Conservation (phyloP, 1,140 invertebrate genomes). For the Oryctes rhinoceros region DNA sequence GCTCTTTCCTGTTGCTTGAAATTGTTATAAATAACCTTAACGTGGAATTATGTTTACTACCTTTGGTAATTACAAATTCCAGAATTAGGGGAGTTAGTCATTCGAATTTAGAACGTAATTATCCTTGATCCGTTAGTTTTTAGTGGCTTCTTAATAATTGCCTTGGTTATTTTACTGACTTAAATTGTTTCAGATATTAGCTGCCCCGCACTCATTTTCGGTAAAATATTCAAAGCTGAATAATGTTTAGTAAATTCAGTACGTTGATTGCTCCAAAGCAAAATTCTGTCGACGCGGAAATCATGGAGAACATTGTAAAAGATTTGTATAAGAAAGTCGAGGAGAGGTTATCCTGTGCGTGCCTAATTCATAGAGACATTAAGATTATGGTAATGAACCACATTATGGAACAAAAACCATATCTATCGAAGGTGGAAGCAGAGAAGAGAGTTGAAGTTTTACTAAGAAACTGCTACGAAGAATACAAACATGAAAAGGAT, state of each 20-base stretch:
- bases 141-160: too few species aligned
- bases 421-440: background rate
- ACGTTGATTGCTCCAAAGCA: background rate
- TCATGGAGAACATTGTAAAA: constrained; percentile 18
- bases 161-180: too few species aligned
- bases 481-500: background rate
- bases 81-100: too few species aligned
- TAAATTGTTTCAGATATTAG: too few species aligned
- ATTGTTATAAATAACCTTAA: too few species aligned
- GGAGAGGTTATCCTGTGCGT: background rate
- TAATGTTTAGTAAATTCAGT: background rate
- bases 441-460: background rate
- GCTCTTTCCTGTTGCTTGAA: too few species aligned
- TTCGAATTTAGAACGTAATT: too few species aligned
- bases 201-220: too few species aligned
- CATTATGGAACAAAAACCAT: background rate
- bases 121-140: too few species aligned
- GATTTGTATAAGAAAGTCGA: constrained; percentile 1
- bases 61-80: too few species aligned
- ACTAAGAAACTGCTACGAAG: background rate
- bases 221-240: background rate
- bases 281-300: background rate
- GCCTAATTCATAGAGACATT: background rate
- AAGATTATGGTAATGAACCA: background rate
- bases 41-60: too few species aligned